A percentile compares a stretch with the other conserved stretches of the same genome.
Evolutionary conservation across 2,797 vertebrate genomes (phyloP).

Genomic region (Podargus strigoides): DNA sequence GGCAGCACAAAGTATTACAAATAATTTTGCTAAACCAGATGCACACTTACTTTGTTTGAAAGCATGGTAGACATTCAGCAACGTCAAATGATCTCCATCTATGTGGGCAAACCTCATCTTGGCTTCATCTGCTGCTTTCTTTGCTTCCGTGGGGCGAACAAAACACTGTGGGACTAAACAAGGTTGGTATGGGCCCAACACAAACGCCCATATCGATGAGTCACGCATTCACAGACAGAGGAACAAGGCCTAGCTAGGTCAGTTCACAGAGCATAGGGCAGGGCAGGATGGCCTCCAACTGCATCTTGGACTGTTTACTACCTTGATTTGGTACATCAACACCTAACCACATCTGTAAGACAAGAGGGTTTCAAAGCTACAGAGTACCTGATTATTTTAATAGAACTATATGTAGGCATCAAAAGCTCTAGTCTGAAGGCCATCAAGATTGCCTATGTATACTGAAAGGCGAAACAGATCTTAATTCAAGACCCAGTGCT

Average conservation of each 20-base stretch:
- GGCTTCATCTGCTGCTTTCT: slow-evolving; percentile 98
- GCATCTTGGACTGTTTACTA: slow-evolving; percentile 82
- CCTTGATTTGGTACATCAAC: slow-evolving; percentile 86
- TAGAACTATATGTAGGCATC: slow-evolving; percentile 73
- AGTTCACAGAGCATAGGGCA: slow-evolving; percentile 91
- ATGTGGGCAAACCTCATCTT: slow-evolving; percentile 99
- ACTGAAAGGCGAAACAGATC: slow-evolving; percentile 41
- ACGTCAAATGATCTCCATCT: slow-evolving; percentile 99
- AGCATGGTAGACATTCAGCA: slow-evolving; percentile 99
- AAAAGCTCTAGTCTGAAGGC: slow-evolving; percentile 78
- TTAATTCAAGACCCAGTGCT: slow-evolving; percentile 71
- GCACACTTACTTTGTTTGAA: slow-evolving; percentile 97
- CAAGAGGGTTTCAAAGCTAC: slow-evolving; percentile 95
- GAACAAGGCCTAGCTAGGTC: slow-evolving; percentile 97
- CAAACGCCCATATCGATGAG: slow-evolving; percentile 99
- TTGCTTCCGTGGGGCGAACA: slow-evolving; percentile 97
- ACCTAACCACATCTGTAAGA: slow-evolving; percentile 97
- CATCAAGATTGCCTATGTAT: slow-evolving; percentile 67
- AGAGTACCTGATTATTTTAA: slow-evolving; percentile 82
- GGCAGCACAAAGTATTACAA: background rate
- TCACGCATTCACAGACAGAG: slow-evolving; percentile 96
- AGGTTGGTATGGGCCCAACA: slow-evolving; percentile 99
- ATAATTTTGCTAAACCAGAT: background rate
- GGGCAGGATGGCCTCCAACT: slow-evolving; percentile 88
- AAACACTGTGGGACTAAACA: slow-evolving; percentile 99